Evolutionary conservation across 2,113 vertebrate species (phyloP).

Genomic region (Oncorhynchus tshawytscha): DNA sequence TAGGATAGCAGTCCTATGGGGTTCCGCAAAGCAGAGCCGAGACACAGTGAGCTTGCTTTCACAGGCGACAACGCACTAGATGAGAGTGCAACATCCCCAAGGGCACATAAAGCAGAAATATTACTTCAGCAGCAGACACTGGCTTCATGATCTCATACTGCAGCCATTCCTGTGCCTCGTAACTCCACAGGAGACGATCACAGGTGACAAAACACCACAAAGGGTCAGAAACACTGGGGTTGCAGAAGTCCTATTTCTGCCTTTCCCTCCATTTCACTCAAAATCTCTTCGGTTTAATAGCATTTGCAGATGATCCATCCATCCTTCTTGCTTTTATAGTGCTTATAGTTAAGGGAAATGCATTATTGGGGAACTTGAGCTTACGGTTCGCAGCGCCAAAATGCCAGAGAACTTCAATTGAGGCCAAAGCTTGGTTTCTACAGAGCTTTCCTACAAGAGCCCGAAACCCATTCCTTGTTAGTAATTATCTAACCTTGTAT

Average conservation of each 20-base stretch:
- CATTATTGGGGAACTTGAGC: neutral
- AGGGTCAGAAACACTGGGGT: neutral
- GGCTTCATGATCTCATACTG: conserved; percentile 31
- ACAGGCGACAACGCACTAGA: conserved; percentile 36
- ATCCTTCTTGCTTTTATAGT: neutral
- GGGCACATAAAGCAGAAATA: conserved; percentile 22
- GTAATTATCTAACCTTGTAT: too few species aligned
- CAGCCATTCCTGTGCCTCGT: conserved; percentile 16
- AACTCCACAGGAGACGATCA: conserved; percentile 15
- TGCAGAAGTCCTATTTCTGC: neutral
- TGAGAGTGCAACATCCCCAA: conserved; percentile 41
- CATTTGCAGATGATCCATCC: conserved; percentile 6
- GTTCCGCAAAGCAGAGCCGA: neutral
- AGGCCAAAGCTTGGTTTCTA: too few species aligned
- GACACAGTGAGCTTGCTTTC: conserved; percentile 39
- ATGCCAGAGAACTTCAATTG: too few species aligned
- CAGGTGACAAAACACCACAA: conserved; percentile 21
- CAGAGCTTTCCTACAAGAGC: too few species aligned
- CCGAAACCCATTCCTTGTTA: too few species aligned
- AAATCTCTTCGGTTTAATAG: neutral
- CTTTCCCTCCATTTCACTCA: neutral
- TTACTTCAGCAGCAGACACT: conserved; percentile 30
- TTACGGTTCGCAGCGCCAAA: neutral
- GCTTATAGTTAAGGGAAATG: neutral
- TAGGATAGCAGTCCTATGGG: conserved; percentile 4